Base-by-base conservation (phyloP, 1,140 invertebrate species). In the Glossosoma conforme region DNA sequence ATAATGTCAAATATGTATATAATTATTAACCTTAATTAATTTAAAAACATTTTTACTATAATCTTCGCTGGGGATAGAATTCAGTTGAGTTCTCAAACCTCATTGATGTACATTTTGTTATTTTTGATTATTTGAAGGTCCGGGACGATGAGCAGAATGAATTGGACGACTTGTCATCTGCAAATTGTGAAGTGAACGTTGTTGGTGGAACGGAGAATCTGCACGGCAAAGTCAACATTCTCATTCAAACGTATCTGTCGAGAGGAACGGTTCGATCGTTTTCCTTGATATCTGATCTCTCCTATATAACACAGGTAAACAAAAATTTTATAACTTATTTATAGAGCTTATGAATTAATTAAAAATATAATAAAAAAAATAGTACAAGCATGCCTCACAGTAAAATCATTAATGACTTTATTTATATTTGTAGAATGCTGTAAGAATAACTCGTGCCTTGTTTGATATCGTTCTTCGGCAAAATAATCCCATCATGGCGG, bases 181-280 rank as follows among this genome's bases (percentile, higher is more conserved):
- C 84, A 24, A 80, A 84, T 61, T 96, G 93, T 65, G 80, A 87
- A 60, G 69, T 93, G 17, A 74, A 79, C 37, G 83, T 89, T 0
- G 76, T 80, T 44, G 89, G 91, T 11, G 88, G 91, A 1, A 80
- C 81, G 13, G 94, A 97, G 68, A 95, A 95, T 68, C 77, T 91
- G 22, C 80, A 91, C 62, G 95, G 93, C 45, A 99, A 99, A 83
- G 94, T 98, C 15, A 98, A 98, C 68, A 95, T 97, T 62, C 74
- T 99, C 3, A 79, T 99, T 52, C 97, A 99, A 70, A 87, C 91
- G 0, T 93, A 87, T 67, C 77, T 98, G 11, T 93, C 90, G 0
- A 75, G 86, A 51, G 84, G 83, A 19, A 72, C 77, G 30, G 80
- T 97, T 1, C 85, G 90, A 59, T 82, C 84, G 0, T 94, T 96